Base-by-base conservation (phyloP, 2,888 invertebrate genomes). In the Dexiosoma caninum region DNA sequence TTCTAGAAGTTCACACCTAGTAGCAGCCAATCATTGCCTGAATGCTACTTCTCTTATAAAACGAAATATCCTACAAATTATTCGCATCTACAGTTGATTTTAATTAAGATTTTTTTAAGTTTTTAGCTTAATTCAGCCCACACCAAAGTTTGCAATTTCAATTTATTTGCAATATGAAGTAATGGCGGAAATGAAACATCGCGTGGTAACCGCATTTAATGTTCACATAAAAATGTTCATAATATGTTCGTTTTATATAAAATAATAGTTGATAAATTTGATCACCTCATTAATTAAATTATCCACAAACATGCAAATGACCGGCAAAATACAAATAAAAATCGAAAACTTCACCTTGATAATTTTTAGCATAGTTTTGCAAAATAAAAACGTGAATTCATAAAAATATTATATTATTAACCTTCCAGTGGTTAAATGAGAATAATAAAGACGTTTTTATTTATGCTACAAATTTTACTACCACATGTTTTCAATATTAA, bases 341-440 rank as follows among this genome's bases (percentile, higher is more conserved):
- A 72, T 44, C n/a, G 40, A 44, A 32, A 55, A 42, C 32, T 72
- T 44, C 44, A 64, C 64, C 72, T 64, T 72, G 32, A 72, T 55
- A 55, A 5, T 46, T 5, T n/a, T 21, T 35, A 44, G 16, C 53
- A 55, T 35, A 64, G 19, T 53, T 64, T 64, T 44, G 12, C 27
- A 35, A 35, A n/a, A 62, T 27, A n/a, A 40, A 51, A 40, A 67
- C 8, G 19, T 27, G 27, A 27, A 27, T 8, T 14, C 35, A 35
- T 7, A 35, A 2, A 10, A 27, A 49, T 49, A 21, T 3, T 3
- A 9, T 6, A 44, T 1, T 19, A 27, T 14, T 49, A 27, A 19
- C 10, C 21, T 16, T 44, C 21, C 21, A 21, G 44, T 21, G 19
- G 44, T 21, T n/a, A 49, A 23, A 6, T 7, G 23, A 27, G 14